Conservation (phyloP, 2,113 vertebrate genomes). For the Hippopotamus amphibius region DNA sequence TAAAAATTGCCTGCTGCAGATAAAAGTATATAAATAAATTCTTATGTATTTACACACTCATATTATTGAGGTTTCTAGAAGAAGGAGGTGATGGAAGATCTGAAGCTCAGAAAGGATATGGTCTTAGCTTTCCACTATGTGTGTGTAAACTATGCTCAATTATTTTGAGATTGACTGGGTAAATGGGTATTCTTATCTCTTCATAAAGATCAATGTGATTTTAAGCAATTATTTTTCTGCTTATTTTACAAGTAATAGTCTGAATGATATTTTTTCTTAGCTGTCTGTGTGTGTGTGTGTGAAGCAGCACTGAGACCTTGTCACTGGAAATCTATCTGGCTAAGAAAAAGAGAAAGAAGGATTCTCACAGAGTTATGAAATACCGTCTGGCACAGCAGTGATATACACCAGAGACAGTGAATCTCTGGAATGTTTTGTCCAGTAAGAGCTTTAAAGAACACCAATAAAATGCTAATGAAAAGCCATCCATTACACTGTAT, state of each 20-base stretch:
- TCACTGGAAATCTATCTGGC: background rate
- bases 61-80: background rate
- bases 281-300: background rate
- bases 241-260: background rate
- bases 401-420: background rate
- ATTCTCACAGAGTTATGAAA: background rate
- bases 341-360: background rate
- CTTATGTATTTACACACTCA: background rate
- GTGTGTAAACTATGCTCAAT: background rate
- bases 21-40: background rate
- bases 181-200: background rate
- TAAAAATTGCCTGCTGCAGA: background rate
- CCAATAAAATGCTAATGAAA: conserved; percentile 47
- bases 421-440: background rate
- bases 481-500: background rate
- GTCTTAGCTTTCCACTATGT: background rate
- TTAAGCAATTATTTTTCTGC: background rate
- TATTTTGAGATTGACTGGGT: background rate
- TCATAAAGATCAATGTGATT: background rate
- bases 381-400: background rate
- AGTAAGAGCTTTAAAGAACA: conserved; percentile 42
- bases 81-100: background rate
- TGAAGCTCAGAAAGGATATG: background rate
- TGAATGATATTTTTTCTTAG: background rate
- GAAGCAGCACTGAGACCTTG: background rate